Base-by-base conservation (phyloP, 2,797 vertebrate genomes). In the Notolabrus celidotus region DNA sequence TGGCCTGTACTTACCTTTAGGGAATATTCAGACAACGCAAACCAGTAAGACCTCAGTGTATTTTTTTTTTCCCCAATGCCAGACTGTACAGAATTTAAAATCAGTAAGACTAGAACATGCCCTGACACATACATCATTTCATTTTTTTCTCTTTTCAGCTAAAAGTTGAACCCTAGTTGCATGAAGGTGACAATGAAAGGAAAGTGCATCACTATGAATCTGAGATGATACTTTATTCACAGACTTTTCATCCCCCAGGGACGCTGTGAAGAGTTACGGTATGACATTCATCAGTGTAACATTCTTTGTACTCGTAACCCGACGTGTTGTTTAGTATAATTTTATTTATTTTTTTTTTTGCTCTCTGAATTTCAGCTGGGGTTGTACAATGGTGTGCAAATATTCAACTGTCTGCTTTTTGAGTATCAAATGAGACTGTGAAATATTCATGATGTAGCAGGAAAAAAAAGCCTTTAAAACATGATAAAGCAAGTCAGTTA, bases 101-200 rank as follows among this genome's bases (percentile, higher is more conserved):
- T 17, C 19, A 29, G 10, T 7, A 29, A 33, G 46, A 17, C 7
- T 31, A 6, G 38, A 68, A 61, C 33, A 51, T 29, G 38, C 8
- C 42, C 14, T 57, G 43, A 54, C 62, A 80, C 56, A 78, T 23
- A 23, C 9, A 47, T 49, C 47, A 66, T 67, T 69, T 62, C 20
- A 6, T 27, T 6, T 3, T 64, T 22, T 52, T 59, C 79, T 54
- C 45, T 79, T 67, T 80, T 71, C 17, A 53, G 38, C 23, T 64
- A 49, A 80, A 84, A 68, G 39, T 47, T 70, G 10, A 45, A 49
- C 45, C 60, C 55, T 51, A 36, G 43, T 59, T 82, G 42, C 43
- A 67, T 67, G 59, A 83, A 88, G 79, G 82, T 85, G 82, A 82
- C 68, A 78, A 46, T 51, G 57, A 67, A 79, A 72, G 67, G 46